A percentile compares a stretch with the other conserved stretches of the same genome.
These are phyloP conservation scores for Trachythela sp. DNA, from an alignment of 64 coral and sea anemone genomes.

Conservation along the genomic window DNA sequence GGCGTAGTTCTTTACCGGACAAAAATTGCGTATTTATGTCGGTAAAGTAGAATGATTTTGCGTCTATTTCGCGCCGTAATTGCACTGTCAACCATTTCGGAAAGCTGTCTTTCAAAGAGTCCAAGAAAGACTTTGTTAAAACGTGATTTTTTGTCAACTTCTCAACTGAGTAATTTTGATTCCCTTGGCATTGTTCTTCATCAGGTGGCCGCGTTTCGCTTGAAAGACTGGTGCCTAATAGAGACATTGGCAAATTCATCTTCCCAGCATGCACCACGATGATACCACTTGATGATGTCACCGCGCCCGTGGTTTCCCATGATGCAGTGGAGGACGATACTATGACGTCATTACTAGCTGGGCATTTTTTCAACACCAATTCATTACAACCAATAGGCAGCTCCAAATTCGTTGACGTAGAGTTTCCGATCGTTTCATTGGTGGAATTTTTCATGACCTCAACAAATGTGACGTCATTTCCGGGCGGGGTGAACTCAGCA, in stretches of 20 bases:
- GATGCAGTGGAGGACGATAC: not conserved
- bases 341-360: not conserved
- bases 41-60: not conserved
- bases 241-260: not conserved
- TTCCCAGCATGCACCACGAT: not conserved
- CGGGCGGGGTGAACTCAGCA: not conserved
- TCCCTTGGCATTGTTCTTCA: not conserved
- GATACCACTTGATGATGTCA: not conserved
- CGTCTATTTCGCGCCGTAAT: not conserved
- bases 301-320: not conserved
- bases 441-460: not conserved
- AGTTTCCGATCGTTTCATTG: not conserved
- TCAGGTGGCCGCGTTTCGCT: not conserved
- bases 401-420: not conserved
- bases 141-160: not conserved
- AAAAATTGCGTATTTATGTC: not conserved
- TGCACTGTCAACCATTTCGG: not conserved
- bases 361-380: not conserved
- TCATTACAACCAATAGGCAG: not conserved
- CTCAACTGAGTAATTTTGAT: not conserved
- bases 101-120: not conserved
- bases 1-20: not conserved
- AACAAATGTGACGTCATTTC: not conserved
- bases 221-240: not conserved
- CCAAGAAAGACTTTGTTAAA: not conserved